Conservation (phyloP, 2,797 vertebrate species). For the Rhynchotus rufescens region DNA sequence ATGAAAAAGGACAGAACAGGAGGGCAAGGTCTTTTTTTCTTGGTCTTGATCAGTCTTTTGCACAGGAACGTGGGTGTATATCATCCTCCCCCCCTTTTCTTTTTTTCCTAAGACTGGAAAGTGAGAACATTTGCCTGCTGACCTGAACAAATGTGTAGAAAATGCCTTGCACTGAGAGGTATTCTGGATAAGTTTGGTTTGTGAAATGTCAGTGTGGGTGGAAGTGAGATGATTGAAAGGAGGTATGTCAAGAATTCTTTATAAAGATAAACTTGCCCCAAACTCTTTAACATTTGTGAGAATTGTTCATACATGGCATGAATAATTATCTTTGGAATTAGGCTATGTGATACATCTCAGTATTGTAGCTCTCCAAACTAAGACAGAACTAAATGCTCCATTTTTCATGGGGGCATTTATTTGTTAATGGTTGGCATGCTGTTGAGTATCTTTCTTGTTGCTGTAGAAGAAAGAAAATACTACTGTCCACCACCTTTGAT, state of each 20-base stretch:
- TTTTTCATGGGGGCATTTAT: neutral
- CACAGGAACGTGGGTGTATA: constrained; percentile 19
- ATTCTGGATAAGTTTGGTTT: constrained; percentile 52
- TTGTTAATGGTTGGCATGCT: neutral
- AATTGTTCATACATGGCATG: constrained; percentile 57
- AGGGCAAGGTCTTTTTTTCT: neutral
- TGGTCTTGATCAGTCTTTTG: constrained; percentile 54
- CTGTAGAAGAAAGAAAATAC: neutral
- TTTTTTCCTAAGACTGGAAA: constrained; percentile 41
- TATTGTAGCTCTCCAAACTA: neutral
- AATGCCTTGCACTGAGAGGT: constrained; percentile 55
- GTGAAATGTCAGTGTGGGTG: constrained; percentile 77
- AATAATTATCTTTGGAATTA: constrained; percentile 59
- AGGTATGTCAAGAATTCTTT: constrained; percentile 67
- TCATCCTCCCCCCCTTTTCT: neutral
- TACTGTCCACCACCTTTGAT: neutral
- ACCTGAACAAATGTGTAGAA: constrained; percentile 75
- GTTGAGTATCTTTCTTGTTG: neutral
- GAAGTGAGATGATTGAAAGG: constrained; percentile 68
- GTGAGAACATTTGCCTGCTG: constrained; percentile 68
- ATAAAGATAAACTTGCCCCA: constrained; percentile 57
- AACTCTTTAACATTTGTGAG: constrained; percentile 53
- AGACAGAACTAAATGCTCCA: neutral
- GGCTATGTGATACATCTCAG: neutral
- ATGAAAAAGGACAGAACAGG: constrained; percentile 19